These are phyloP conservation scores for Mustelus asterias DNA, from an alignment of 2,113 vertebrate genomes.

Conservation along the genomic window DNA sequence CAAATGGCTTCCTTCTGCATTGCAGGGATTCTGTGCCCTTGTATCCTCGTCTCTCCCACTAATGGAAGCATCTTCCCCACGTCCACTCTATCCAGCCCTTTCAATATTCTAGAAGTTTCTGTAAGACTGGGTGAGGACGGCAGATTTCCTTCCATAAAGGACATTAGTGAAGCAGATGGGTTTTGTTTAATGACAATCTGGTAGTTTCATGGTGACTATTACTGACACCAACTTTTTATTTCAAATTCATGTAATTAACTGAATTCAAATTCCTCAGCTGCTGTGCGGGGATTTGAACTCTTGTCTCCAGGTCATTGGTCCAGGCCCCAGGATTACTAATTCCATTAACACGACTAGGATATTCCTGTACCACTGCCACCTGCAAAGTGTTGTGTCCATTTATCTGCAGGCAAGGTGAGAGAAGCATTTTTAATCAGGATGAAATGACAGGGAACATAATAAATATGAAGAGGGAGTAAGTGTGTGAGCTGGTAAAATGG, in stretches of 20 bases:
- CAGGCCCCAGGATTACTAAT: too few relatives aligned
- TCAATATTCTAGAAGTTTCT: too few relatives aligned
- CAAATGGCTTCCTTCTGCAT: too few relatives aligned
- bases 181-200: background rate
- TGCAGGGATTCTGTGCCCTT: too few relatives aligned
- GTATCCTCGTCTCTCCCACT: background rate
- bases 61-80: background rate
- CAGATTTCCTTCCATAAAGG: background rate
- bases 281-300: background rate
- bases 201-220: background rate
- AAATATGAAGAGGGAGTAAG: background rate
- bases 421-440: background rate
- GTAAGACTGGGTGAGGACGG: background rate
- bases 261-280: background rate
- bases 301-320: background rate
- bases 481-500: background rate
- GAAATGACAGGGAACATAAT: background rate
- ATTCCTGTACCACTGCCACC: background rate
- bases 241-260: background rate
- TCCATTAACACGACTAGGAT: background rate
- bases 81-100: background rate
- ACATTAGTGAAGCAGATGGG: background rate
- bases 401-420: background rate
- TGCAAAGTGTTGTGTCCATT: background rate
- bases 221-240: background rate